A percentile compares a stretch with the other conserved stretches of the same genome.
Conservation (phyloP, 1,140 invertebrate genomes). For the Drosophila willistoni region DNA sequence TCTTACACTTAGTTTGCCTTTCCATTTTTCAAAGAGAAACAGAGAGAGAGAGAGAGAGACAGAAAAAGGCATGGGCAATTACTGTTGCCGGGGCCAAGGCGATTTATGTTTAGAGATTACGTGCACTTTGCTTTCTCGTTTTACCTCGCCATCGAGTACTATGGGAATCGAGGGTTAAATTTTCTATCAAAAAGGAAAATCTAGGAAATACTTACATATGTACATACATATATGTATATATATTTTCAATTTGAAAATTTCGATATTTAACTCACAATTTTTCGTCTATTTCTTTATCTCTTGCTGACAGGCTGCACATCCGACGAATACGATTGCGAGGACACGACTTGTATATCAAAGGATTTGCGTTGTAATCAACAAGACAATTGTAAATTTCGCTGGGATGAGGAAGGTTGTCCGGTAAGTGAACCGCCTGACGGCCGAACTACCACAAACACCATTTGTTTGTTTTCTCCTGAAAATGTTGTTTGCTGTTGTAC, state of each 20-base stretch:
- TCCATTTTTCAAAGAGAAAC: background rate
- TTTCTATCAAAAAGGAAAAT: background rate
- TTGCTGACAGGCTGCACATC: conserved; percentile 68
- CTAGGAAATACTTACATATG: background rate
- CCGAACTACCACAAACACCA: background rate
- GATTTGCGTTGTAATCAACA: conserved; percentile 89
- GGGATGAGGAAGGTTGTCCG: conserved; percentile 90
- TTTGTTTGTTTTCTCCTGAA: conserved; percentile 25
- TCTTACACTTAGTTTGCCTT: conserved; percentile 4
- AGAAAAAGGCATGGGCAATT: conserved; percentile 5
- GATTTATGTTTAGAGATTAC: conserved; percentile 68
- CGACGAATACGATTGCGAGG: conserved; percentile 92
- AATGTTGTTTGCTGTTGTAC: conserved; percentile 37
- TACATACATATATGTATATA: background rate
- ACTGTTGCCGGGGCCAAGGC: conserved; percentile 24
- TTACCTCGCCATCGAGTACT: background rate
- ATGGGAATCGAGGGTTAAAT: background rate
- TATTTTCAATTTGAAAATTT: background rate
- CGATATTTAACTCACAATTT: background rate
- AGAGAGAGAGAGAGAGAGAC: background rate
- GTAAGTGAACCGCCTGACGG: conserved; percentile 84
- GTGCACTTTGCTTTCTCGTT: conserved; percentile 38
- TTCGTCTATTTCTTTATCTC: conserved; percentile 15
- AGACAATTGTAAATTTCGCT: conserved; percentile 92
- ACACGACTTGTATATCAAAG: conserved; percentile 91